These are phyloP conservation scores for Uria aalge DNA, from an alignment of 2,113 vertebrate genomes.

Conservation along the genomic window DNA sequence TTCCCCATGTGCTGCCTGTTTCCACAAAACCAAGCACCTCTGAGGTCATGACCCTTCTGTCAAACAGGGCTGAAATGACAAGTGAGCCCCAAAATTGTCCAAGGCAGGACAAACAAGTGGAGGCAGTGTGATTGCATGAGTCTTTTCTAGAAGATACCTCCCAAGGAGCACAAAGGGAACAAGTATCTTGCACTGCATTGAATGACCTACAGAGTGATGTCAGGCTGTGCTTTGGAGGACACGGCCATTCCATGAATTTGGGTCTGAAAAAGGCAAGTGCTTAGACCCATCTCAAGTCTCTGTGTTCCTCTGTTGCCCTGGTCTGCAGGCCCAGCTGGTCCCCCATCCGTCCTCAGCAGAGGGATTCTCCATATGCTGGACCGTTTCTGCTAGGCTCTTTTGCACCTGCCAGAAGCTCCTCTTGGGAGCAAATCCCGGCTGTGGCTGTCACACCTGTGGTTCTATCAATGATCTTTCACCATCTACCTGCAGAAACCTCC, in stretches of 20 bases:
- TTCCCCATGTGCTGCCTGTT: neutral
- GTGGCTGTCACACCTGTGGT: neutral
- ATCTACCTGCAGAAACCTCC: neutral
- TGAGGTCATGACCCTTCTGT: neutral
- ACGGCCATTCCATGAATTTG: neutral
- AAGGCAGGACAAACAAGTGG: neutral
- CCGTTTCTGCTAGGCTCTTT: neutral
- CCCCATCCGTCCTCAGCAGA: neutral
- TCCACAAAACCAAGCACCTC: neutral
- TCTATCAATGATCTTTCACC: neutral
- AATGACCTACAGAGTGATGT: neutral
- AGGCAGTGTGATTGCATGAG: neutral
- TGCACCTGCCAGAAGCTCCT: neutral
- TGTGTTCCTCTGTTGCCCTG: neutral
- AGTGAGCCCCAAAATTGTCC: neutral
- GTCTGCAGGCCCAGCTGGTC: neutral
- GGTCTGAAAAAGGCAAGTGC: neutral
- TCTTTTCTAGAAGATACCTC: neutral
- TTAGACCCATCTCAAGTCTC: neutral
- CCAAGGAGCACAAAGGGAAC: neutral
- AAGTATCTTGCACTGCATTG: neutral
- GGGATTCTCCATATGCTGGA: neutral
- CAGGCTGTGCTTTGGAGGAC: neutral
- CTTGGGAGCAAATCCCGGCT: neutral
- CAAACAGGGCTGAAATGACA: neutral